These are phyloP conservation scores for Agrypnus murinus DNA, from an alignment of 2,888 invertebrate species.

Conservation along the genomic window DNA sequence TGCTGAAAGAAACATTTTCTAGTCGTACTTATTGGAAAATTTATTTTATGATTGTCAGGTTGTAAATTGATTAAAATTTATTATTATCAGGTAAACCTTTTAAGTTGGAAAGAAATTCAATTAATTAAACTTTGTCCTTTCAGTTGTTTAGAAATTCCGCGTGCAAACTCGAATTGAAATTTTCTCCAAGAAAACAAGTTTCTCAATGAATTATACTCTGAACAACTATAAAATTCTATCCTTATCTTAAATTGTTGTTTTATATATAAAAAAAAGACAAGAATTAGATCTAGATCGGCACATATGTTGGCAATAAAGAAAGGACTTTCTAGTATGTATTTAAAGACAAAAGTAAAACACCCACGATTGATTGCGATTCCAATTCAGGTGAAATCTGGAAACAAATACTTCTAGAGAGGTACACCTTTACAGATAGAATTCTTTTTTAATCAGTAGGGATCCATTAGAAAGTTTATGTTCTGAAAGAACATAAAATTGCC, in stretches of 20 bases:
- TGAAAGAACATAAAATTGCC: background rate
- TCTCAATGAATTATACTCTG: conserved; percentile 17
- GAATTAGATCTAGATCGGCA: conserved; percentile 46
- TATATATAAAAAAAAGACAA: no score
- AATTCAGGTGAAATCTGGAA: conserved; percentile 60
- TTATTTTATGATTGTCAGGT: conserved; percentile 20
- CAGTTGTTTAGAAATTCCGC: conserved; percentile 16
- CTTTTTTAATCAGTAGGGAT: conserved; percentile 31
- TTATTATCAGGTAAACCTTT: conserved; percentile 42
- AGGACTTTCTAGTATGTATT: conserved; percentile 67
- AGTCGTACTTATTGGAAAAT: no score
- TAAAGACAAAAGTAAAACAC: conserved; percentile 66
- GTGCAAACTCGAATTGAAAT: conserved; percentile 5
- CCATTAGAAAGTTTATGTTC: conserved; percentile 36
- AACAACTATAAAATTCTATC: no score
- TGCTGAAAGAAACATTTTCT: conserved; percentile 39
- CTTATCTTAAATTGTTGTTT: no score
- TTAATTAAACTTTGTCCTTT: conserved; percentile 28
- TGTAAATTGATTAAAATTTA: conserved; percentile 42
- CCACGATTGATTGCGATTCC: conserved; percentile 63
- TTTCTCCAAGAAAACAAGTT: conserved; percentile 30
- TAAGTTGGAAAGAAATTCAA: conserved; percentile 37
- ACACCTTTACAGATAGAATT: conserved; percentile 18
- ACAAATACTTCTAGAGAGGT: conserved; percentile 32
- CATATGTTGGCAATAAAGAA: conserved; percentile 63